Percentiles rank a stretch among this genome's conserved stretches.
Evolutionary conservation across 2,797 vertebrate species (phyloP).

Genomic region (Manis pentadactyla): DNA sequence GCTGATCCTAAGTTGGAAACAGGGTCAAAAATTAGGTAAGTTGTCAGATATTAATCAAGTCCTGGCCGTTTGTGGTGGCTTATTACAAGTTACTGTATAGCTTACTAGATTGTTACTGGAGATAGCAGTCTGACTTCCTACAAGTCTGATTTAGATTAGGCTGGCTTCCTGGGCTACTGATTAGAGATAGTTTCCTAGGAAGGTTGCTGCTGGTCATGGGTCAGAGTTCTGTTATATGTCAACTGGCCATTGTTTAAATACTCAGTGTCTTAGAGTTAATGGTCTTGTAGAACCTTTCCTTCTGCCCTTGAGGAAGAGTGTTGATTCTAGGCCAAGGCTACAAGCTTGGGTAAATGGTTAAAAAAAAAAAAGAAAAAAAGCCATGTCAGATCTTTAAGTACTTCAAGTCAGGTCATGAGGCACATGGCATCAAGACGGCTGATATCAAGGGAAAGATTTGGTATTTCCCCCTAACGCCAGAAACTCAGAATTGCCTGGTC

Average conservation of each 20-base stretch:
- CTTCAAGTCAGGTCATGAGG: not conserved
- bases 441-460: not conserved
- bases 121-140: not conserved
- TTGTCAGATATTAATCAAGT: not conserved
- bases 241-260: not conserved
- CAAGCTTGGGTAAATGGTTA: not conserved
- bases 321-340: not conserved
- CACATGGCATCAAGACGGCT: not conserved
- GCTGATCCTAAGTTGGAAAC: not conserved
- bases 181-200: not conserved
- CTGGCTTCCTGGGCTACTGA: not conserved
- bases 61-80: not conserved
- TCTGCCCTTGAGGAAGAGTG: not conserved
- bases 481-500: not conserved
- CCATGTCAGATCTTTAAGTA: not conserved
- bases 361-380: not conserved
- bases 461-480: not conserved
- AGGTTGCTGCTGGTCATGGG: not conserved
- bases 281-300: not conserved
- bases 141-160: not conserved
- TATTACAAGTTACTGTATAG: not conserved
- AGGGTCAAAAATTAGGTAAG: not conserved
- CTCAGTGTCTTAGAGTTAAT: not conserved
- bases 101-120: not conserved
- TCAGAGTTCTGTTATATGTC: not conserved